Base-by-base conservation (phyloP, 1,140 invertebrate genomes). In the Hylaeus volcanicus region DNA sequence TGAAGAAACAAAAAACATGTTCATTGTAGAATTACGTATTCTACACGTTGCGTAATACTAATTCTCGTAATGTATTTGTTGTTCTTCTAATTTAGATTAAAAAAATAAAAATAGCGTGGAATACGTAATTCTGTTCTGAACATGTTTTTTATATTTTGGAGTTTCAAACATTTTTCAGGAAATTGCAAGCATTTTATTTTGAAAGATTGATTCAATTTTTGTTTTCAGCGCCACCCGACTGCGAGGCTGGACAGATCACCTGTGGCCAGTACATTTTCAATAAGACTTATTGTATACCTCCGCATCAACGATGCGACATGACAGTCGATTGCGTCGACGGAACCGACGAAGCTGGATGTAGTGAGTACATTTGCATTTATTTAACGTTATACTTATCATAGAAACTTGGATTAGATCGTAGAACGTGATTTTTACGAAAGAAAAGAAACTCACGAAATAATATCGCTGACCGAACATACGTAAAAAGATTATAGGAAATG, bases 211-310 rank as follows among this genome's bases (percentile, higher is more conserved):
- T 48, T 51, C 55, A 60, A 83, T 79, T 81, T 2, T 26, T n/a
- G 12, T 41, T 88, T 94, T 53, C 94, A 98, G 98, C 97, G 68
- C 97, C 98, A 39, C 98, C 98, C 39, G 97, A 98, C 84, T 98
- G 98, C 90, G 97, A 98, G 79, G 93, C 95, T 9, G 96, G 97
- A 1, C 97, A 98, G 93, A 94, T 98, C 84, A 96, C 97, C 9
- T 98, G 98, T 93, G 95, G 96, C 26, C 97, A 98, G 93, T 98
- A 98, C 94, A 96, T 97, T 86, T 98, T 97, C 94, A 98, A 98
- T 94, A 97, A 97, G 93, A 98, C 98, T 12, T 98, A 98, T 92
- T 98, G 98, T 92, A 96, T 98, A 89, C 97, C 98, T 60, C 96
- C 96, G 70, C 96, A 98, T 93, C 96, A 97, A 93, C 95, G 96